These are phyloP conservation scores for Agrypnia vestita DNA, from an alignment of 1,140 invertebrate genomes.

Conservation along the genomic window DNA sequence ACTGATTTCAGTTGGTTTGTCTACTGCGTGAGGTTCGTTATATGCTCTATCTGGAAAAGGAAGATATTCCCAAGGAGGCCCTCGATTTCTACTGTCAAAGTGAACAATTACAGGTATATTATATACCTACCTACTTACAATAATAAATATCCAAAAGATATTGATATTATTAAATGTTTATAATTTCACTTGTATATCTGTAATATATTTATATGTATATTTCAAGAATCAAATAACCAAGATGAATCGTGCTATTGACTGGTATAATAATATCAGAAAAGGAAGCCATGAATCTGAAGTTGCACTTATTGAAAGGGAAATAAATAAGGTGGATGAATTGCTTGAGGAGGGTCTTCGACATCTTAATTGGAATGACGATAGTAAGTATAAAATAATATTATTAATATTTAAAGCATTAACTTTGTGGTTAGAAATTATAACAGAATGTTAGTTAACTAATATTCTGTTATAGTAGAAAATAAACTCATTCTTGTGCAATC, in stretches of 20 bases:
- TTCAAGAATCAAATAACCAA: constrained; percentile 69
- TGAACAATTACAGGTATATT: constrained; percentile 72
- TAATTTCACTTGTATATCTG: neutral
- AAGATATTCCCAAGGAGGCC: constrained; percentile 73
- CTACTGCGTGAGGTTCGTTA: constrained; percentile 78
- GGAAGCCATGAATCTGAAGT: constrained; percentile 79
- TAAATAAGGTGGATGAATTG: constrained; percentile 76
- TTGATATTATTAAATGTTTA: neutral
- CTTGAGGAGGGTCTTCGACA: constrained; percentile 76
- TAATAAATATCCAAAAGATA: neutral
- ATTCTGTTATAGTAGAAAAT: too few relatives aligned
- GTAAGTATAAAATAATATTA: too few relatives aligned
- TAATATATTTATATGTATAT: constrained; percentile 51
- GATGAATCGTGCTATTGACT: constrained; percentile 73
- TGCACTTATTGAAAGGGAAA: constrained; percentile 78
- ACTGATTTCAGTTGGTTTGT: constrained; percentile 67
- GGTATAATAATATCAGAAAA: constrained; percentile 81
- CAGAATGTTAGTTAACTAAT: too few relatives aligned
- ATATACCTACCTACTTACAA: neutral
- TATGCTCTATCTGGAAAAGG: constrained; percentile 75
- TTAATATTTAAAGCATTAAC: too few relatives aligned
- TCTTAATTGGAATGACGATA: constrained; percentile 81
- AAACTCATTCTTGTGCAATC: too few relatives aligned
- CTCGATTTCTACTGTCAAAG: constrained; percentile 72
- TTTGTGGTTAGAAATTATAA: too few relatives aligned